Base-by-base conservation (phyloP, 2,113 vertebrate genomes). In the Balaeniceps rex region DNA sequence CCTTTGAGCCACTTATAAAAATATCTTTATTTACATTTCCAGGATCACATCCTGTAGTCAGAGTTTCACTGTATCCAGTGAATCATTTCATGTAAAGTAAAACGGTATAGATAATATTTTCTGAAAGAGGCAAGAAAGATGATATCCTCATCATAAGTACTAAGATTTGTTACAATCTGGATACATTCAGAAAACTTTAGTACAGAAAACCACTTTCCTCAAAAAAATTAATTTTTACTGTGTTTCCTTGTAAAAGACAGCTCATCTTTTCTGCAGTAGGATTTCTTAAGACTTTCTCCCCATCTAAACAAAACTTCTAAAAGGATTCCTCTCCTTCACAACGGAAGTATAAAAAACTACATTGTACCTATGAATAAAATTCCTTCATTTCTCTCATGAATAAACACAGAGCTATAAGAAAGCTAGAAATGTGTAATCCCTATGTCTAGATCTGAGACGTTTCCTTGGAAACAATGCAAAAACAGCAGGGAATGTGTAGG, bases 381-480 rank as follows among this genome's bases (percentile, higher is more conserved):
- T 90, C 91, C 94, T 96, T 98, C 77, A 91, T 92, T 94, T 96
- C 65, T 92, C 91, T 86, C 87, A 95, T 97, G 93, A 98, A 97
- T 94, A 92, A 94, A 94, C 90, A 96, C 96, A 97, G 91, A 93
- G 51, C 75, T 87, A 91, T 86, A 96, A 96, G 96, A 89, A 97
- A 97, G 96, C 55, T 87, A 83, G 88, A 97, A 98, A 93, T 97
- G 97, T 97, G 94, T 96, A 97, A 98, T 97, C 96, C 85, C 86
- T 97, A 65, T 96, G 85, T 96, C 82, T 96, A 96, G 82, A 96
- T 84, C 65, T 90, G 72, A 77, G 72, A 79, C 3, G 83, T 97
- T 97, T 97, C 97, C 97, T 83, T 98, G 96, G 97, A 96, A 97
- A 98, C 97, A 96, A 82, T 64, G 94, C 66, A 96, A 98, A 97